Base-by-base conservation (phyloP, 2,888 invertebrate species). In the Panzeria rudis region DNA sequence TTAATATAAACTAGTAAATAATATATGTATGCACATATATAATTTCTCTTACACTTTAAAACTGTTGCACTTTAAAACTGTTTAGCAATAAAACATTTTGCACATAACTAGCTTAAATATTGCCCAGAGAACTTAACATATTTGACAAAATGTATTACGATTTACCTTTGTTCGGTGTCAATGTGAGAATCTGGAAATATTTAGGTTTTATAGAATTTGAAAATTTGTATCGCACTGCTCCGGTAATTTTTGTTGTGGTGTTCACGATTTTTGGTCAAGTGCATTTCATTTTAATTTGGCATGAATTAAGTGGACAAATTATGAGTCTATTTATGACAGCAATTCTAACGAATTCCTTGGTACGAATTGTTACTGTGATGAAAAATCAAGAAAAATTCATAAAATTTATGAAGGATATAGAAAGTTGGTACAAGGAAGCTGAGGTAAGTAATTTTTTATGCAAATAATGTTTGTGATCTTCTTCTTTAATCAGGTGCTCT, bases 271-370 rank as follows among this genome's bases (percentile, higher is more conserved):
- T 84, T 2, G 71, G 78, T 44, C 73, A 87, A 73, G 15, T 71
- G n/a, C 73, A 83, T 82, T 61, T 85, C 0, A 9, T 79, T 8
- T 50, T 61, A 9, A 62, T 79, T 69, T 86, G 82, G 72, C 38
- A 82, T 9, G 61, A 61, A 56, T 25, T 87, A 56, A 79, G 82
- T 23, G 66, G 32, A 8, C 11, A 82, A 1, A 75, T 86, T 25
- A 75, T 88, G 56, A 73, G 75, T 38, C 61, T 87, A n/a, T 88
- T 88, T 56, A 87, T 87, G 87, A 75, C 77, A 9, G 86, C 85
- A 4, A 87, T 88, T 13, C n/a, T 86, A 6, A 78, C 77, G 17
- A 88, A 87, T 72, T 86, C 87, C 5, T 32, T 86, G 8, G 52
- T 87, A 5, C 87, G 88, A 0, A 86, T 84, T 20, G 6, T 78